Evolutionary conservation across 2,888 invertebrate genomes (phyloP), one percentile per base, ranked within the genome.

Genomic region (Eupithecia tripunctaria): DNA sequence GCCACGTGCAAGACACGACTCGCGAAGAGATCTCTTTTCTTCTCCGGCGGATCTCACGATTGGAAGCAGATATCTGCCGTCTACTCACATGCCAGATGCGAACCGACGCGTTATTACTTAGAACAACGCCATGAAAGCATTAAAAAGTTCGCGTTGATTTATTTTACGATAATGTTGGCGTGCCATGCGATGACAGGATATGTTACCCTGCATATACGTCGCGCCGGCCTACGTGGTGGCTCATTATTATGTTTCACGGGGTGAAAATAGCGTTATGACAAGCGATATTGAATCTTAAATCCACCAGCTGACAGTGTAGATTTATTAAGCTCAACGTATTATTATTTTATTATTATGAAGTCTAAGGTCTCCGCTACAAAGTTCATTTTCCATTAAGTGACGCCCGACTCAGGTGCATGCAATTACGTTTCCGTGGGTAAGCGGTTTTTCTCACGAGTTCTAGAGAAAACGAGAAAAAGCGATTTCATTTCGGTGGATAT

Each of bases 401-500:
- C 12, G 27, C 38, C 15, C 18, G 65, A 56, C n/a, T 67, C 74
- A 71, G 74, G 71, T 74, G 74, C 74, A 69, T 71, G 68, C 71
- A 71, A 71, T 71, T 67, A 74, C 64, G 41, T 66, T 36, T 66
- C 62, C 56, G 66, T 68, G 60, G 65, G 66, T 69, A 70, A 71
- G 74, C 69, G 71, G 69, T 65, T 68, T 67, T 74, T 51, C 64
- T 68, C 43, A 32, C 59, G 51, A 72, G 51, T 60, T 67, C 47
- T 60, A 27, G 66, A 71, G 68, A 70, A 74, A 76, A 76, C n/a
- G 67, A 75, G 66, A 72, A 75, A 78, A 75, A 68, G 12, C 36
- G 29, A 78, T 75, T 78, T 73, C 27, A 75, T 78, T 75, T 74
- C 73, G 41, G 67, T 63, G 73, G 72, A 74, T 63, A 67, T 76